These are phyloP conservation scores for Drosophila niveifrons DNA, from an alignment of 2,888 invertebrate species.

Conservation along the genomic window DNA sequence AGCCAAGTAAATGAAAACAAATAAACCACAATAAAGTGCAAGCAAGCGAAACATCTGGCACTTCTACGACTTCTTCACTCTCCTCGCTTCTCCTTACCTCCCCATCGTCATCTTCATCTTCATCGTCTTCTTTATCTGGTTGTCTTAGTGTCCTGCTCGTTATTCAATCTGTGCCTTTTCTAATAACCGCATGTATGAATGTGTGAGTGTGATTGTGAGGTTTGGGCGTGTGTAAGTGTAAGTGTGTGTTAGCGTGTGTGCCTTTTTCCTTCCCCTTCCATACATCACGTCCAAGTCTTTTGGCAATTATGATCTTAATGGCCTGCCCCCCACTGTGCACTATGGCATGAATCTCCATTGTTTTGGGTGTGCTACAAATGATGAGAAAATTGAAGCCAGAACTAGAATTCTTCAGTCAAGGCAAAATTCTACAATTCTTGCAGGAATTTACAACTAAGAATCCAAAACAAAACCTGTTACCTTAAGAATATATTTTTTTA, in stretches of 20 bases:
- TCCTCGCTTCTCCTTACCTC: background rate
- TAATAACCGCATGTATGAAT: conserved; percentile 12
- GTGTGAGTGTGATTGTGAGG: background rate
- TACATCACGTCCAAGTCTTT: conserved; percentile 40
- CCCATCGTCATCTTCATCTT: background rate
- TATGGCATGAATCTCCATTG: background rate
- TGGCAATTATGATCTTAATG: conserved; percentile 60
- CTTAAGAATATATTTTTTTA: no score
- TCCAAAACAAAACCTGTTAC: no score
- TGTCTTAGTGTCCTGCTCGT: conserved; percentile 25
- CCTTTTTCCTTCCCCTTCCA: background rate
- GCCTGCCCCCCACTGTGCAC: conserved; percentile 24
- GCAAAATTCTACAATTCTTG: no score
- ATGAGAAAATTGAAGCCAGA: no score
- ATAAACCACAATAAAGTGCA: conserved; percentile 75
- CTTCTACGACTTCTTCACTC: background rate
- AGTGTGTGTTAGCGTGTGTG: conserved; percentile 7
- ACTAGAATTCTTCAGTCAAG: no score
- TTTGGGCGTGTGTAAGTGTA: background rate
- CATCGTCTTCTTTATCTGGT: background rate
- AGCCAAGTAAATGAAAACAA: conserved; percentile 75
- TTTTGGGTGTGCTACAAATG: no score
- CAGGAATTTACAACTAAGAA: no score
- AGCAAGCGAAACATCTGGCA: conserved; percentile 49
- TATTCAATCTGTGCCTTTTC: conserved; percentile 49